Conservation (phyloP, 2,113 vertebrate genomes). For the Elanoides forficatus region DNA sequence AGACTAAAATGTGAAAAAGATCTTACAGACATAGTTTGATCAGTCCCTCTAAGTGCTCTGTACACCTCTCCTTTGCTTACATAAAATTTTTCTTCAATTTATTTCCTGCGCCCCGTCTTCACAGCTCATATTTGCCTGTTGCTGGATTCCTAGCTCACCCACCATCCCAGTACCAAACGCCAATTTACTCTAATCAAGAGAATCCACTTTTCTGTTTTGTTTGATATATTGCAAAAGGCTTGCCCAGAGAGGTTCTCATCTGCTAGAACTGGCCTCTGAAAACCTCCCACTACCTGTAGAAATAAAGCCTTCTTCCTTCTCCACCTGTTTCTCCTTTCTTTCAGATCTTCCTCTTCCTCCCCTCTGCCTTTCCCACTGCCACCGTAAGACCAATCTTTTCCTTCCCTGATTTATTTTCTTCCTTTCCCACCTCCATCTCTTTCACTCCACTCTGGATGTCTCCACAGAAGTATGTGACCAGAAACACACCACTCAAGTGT, state of each 20-base stretch:
- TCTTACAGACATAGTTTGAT: no score
- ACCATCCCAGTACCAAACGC: background rate
- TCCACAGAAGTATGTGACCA: background rate
- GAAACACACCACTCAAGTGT: background rate
- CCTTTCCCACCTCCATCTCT: background rate
- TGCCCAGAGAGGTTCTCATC: background rate
- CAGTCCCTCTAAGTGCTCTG: background rate
- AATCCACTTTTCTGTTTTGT: background rate
- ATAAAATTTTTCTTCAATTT: background rate
- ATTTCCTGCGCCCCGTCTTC: background rate
- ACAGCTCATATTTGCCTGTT: background rate
- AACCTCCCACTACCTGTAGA: background rate
- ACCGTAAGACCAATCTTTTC: background rate
- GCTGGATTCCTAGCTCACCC: background rate
- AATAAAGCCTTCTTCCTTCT: background rate
- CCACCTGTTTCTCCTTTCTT: background rate
- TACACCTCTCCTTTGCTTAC: background rate
- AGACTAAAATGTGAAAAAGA: background rate
- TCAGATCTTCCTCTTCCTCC: background rate
- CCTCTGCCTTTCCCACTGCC: background rate
- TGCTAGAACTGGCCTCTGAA: background rate
- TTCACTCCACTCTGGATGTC: background rate
- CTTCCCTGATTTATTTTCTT: background rate
- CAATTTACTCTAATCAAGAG: background rate
- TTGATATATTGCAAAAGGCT: background rate